Base-by-base conservation (phyloP, 2,888 invertebrate species). In the Hypomecis punctinalis region DNA sequence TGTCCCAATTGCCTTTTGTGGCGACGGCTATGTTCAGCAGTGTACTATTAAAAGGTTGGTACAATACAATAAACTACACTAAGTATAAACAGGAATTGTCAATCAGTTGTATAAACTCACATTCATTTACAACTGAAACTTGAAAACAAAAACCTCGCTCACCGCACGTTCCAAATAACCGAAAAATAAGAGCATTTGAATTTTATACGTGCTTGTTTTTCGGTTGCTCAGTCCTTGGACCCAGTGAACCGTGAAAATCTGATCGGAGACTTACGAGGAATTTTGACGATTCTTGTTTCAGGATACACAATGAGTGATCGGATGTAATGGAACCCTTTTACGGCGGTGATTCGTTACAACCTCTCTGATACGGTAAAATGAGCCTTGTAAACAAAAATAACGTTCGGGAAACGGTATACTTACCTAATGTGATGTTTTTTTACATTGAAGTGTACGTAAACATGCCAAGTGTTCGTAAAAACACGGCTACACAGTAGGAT, bases 231-330 rank as follows among this genome's bases (percentile, higher is more conserved):
- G 43, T 47, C 62, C 52, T 45, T 35, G 23, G 9, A 10, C n/a
- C n/a, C 63, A 53, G 53, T 46, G 52, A 58, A 57, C 52, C 53
- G 58, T 36, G 10, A 58, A 33, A 57, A 63, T 57, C 57, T 58
- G 57, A 58, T 58, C 47, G 63, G 57, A 47, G 47, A 53, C 58
- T 63, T 42, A 36, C 39, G 63, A 35, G 7, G 49, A 47, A 42
- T 40, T 63, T 53, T 53, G 63, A 53, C 63, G 47, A 56, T 56
- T 56, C 47, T 47, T 39, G 53, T 58, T 57, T 58, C 53, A 52
- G 52, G 53, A 63, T 56, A 37, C 56, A 48, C 63, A 54, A 59
- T 59, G 63, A 59, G 48, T 35, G 63, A 59, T 59, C 49, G 54
- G 10, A 54, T 58, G 49, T 54, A 59, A 48, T 47, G 49, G 54